Base-by-base conservation (phyloP, 2,888 invertebrate genomes). In the Leucophenga maculata region DNA sequence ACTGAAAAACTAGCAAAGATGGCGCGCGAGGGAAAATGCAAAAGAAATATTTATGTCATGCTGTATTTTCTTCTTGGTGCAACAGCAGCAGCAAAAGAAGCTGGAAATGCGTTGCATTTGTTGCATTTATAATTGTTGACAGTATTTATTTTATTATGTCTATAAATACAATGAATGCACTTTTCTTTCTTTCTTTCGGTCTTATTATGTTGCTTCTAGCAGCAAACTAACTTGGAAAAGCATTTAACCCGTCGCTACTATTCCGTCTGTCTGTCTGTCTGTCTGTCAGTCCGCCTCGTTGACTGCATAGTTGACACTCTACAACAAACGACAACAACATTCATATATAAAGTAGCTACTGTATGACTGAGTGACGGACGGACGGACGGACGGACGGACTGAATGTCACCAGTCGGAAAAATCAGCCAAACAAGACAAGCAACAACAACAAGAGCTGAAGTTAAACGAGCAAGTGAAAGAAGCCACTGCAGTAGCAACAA, bases 111-210 rank as follows among this genome's bases (percentile, higher is more conserved):
- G 14, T n/a, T 75, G 76, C 79, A 48, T 64, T 64, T 64, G 62
- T 78, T 79, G 83, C 81, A 82, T 82, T 82, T 79, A 82, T 83
- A 83, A 83, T 83, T 83, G 85, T 76, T 77, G 79, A 71, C 75
- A 78, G 78, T 75, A 85, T 83, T 83, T 83, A 83, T 83, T 83
- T 83, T 83, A 83, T 83, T 83, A 83, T 84, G 84, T 78, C 84
- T 84, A 83, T 83, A 83, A 85, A 83, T 83, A 81, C 82, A 80
- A 80, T 83, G 76, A 80, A 80, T 83, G 76, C 80, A 79, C 80
- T 76, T 80, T 75, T 50, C 18, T 50, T n/a, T 50, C 50, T 50
- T 50, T 50, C 13, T 20, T 55, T 55, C 13, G 55, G 4, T 20
- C 3, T 26, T 6, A 13, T n/a, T n/a, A 13, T 22, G 26, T 31